A percentile compares a stretch with the other conserved stretches of the same genome.
Evolutionary conservation across 23 tunicate genomes (phyloP).

Genomic region (Corella eumyota): DNA sequence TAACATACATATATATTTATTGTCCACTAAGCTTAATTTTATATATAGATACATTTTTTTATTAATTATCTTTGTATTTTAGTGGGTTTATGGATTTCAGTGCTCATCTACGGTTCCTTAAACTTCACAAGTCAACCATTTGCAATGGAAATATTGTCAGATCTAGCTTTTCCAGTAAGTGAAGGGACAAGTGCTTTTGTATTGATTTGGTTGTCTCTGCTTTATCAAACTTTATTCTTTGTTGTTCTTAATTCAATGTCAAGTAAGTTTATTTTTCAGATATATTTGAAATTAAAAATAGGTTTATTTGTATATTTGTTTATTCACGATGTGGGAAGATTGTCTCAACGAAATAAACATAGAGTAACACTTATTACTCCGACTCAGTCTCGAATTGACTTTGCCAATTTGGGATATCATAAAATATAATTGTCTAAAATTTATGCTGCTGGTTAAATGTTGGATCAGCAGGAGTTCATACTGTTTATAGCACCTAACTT

Average conservation of each 20-base stretch:
- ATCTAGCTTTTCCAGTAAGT: slow-evolving; percentile 31
- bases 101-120: slow-evolving; percentile 1
- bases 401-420: too few relatives aligned
- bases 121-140: slow-evolving; percentile 9
- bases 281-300: background rate
- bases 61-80: slow-evolving; percentile 1
- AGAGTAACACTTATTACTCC: too few relatives aligned
- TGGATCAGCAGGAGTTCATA: too few relatives aligned
- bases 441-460: too few relatives aligned
- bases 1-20: too few relatives aligned
- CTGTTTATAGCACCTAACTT: too few relatives aligned
- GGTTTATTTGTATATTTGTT: background rate
- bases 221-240: background rate
- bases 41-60: too few relatives aligned
- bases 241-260: background rate
- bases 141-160: slow-evolving; percentile 16
- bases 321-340: background rate
- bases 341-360: too few relatives aligned
- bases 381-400: too few relatives aligned
- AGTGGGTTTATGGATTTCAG: slow-evolving; percentile 13
- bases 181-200: slow-evolving; percentile 38
- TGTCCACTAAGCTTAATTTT: too few relatives aligned
- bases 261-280: background rate
- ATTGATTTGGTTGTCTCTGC: slow-evolving; percentile 25
- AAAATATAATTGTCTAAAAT: background rate